Evolutionary conservation across 2,888 invertebrate species (phyloP).

Genomic region (Lapara coniferarum): DNA sequence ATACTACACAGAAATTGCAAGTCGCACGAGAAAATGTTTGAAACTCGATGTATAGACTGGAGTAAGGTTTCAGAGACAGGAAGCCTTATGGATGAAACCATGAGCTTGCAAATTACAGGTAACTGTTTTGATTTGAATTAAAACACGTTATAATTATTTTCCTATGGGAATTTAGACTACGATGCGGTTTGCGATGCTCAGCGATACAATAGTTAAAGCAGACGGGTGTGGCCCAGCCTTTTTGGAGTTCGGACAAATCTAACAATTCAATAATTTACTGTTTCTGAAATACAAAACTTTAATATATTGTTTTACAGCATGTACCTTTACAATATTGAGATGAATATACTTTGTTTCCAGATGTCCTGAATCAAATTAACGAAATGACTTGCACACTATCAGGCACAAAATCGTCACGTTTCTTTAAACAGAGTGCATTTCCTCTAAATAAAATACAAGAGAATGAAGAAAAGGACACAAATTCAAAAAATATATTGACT

Average conservation of each 20-base stretch:
- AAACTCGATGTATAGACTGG: neutral
- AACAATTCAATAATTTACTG: too few relatives aligned
- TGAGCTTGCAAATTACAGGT: conserved; percentile 75
- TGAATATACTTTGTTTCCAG: conserved; percentile 48
- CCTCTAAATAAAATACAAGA: conserved; percentile 23
- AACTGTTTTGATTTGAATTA: conserved; percentile 11
- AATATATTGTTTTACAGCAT: neutral
- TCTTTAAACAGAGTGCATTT: conserved; percentile 31
- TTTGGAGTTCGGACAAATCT: too few relatives aligned
- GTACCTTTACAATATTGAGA: neutral
- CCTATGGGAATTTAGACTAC: too few relatives aligned
- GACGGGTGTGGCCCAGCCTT: too few relatives aligned
- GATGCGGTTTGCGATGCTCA: too few relatives aligned
- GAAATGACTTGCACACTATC: conserved; percentile 60
- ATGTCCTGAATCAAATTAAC: conserved; percentile 71
- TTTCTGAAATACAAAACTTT: too few relatives aligned
- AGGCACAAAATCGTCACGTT: conserved; percentile 37
- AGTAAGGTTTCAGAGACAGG: conserved; percentile 35
- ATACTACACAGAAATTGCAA: conserved; percentile 55
- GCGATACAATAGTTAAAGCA: too few relatives aligned
- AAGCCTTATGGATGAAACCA: conserved; percentile 60
- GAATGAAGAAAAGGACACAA: conserved; percentile 39
- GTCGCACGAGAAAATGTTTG: conserved; percentile 16
- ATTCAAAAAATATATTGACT: conserved; percentile 7
- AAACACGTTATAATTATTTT: too few relatives aligned